These are phyloP conservation scores for Cinclus cinclus DNA, from an alignment of 2,113 vertebrate genomes.

Conservation along the genomic window DNA sequence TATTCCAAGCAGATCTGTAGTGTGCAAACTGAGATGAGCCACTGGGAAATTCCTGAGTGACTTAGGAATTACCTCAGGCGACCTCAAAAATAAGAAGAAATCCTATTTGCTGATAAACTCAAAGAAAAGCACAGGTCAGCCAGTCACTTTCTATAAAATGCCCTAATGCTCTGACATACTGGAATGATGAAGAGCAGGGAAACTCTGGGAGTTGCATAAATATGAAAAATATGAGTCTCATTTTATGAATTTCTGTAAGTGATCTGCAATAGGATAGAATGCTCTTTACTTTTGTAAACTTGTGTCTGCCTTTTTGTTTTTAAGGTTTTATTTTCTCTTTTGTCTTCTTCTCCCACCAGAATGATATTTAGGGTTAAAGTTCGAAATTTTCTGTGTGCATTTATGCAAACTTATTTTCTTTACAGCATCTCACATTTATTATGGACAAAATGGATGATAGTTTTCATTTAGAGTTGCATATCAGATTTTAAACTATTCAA, in stretches of 20 bases:
- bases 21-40: background rate
- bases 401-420: background rate
- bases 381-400: accelerated
- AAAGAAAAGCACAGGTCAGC: background rate
- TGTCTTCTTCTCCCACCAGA: background rate
- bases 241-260: background rate
- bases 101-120: background rate
- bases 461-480: background rate
- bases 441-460: background rate
- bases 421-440: background rate
- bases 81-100: background rate
- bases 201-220: background rate
- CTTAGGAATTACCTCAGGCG: background rate
- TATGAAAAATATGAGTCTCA: background rate
- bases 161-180: background rate
- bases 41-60: background rate
- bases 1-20: background rate
- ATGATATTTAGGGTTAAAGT: background rate
- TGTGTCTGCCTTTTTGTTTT: background rate
- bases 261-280: background rate
- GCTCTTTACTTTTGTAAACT: background rate
- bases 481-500: background rate
- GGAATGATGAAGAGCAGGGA: background rate
- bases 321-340: background rate
- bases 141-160: background rate